phyloP scores from a whole-genome alignment of 2,888 invertebrate species.

The Cactoblastis cactorum region DNA sequence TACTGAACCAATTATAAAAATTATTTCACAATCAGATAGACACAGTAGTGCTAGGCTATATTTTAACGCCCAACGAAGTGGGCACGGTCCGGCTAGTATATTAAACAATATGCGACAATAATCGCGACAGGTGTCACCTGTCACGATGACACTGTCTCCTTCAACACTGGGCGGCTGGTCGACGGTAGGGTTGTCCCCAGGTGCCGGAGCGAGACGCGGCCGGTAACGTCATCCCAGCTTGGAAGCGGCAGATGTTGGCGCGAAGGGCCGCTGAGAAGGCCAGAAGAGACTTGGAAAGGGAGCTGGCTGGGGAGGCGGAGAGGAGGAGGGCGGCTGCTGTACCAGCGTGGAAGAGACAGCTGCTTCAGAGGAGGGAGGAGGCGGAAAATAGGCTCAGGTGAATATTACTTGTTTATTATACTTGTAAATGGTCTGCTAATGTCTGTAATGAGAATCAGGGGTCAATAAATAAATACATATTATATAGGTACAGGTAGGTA shows the following conservation, averaged over 20 bases:
- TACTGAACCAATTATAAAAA: no score
- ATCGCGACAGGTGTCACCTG: no score
- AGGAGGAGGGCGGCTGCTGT: slow-evolving; percentile 90
- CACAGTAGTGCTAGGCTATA: no score
- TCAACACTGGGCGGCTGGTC: slow-evolving; percentile 56
- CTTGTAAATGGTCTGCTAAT: neutral
- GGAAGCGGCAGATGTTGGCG: slow-evolving; percentile 97
- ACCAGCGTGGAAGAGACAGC: slow-evolving; percentile 96
- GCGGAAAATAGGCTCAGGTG: slow-evolving; percentile 88
- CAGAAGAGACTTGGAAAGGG: slow-evolving; percentile 92
- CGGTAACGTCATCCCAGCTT: slow-evolving; percentile 93
- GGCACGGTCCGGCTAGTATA: no score
- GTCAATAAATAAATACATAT: no score
- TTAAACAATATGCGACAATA: no score
- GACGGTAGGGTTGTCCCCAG: slow-evolving; percentile 80
- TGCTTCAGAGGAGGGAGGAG: slow-evolving; percentile 89
- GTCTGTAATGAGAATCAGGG: no score
- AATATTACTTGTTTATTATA: neutral
- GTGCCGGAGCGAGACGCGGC: slow-evolving; percentile 93
- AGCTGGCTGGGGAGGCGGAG: slow-evolving; percentile 90
- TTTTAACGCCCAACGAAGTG: no score
- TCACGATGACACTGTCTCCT: slow-evolving; percentile 23
- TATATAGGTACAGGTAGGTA: no score
- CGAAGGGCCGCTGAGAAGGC: slow-evolving; percentile 96
- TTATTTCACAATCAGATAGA: no score